Evolutionary conservation across 2,113 vertebrate species (phyloP).

Genomic region (Bos javanicus): DNA sequence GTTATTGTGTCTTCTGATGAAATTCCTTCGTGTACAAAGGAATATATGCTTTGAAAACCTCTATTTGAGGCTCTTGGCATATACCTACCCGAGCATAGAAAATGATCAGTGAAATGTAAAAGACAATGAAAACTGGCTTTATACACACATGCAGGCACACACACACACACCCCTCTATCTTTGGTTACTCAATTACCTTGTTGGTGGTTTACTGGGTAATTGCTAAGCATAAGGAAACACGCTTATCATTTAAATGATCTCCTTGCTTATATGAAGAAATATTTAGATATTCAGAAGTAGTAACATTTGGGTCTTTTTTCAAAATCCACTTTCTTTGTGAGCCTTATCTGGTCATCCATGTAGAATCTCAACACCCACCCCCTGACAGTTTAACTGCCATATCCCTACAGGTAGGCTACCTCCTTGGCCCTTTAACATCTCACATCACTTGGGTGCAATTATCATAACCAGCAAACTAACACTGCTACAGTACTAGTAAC

Average conservation of each 20-base stretch:
- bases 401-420: not conserved
- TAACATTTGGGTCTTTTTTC: not conserved
- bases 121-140: not conserved
- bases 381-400: not conserved
- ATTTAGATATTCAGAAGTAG: not conserved
- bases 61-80: not conserved
- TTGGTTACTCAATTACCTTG: conserved; percentile 24
- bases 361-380: not conserved
- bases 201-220: not conserved
- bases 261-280: not conserved
- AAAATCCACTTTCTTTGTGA: not conserved
- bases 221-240: not conserved
- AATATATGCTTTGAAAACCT: conserved; percentile 5
- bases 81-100: not conserved
- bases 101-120: not conserved
- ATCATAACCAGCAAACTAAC: not conserved
- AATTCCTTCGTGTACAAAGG: not conserved
- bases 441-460: not conserved
- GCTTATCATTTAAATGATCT: not conserved
- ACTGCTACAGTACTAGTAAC: not conserved
- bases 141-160: not conserved
- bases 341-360: not conserved
- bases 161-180: not conserved
- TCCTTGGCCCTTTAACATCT: not conserved
- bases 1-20: not conserved